Base-by-base conservation (phyloP, 2,113 vertebrate species). In the Sinocyclocheilus rhinocerous region DNA sequence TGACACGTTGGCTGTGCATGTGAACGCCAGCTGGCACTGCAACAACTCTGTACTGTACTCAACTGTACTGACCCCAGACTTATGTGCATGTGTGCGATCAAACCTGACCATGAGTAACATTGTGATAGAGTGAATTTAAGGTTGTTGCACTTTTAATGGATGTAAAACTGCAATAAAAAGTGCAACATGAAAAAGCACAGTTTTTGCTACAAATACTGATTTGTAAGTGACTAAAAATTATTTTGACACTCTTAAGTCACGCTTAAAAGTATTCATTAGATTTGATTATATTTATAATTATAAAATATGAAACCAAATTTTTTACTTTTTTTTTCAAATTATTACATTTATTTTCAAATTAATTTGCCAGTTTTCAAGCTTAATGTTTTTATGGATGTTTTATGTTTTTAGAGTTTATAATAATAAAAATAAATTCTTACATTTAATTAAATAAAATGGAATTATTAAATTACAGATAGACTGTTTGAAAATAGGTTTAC, bases 1-100 rank as follows among this genome's bases (percentile, higher is more conserved):
- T 93, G 92, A 93, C 91, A 93, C 91, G 92, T 93, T 90, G 89
- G 70, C 90, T 59, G 89, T 67, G 24, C 61, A 61, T 73, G 81
- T 88, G 87, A 88, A 86, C 88, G 86, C 26, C 84, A 88, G 50
- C 42, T 73, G 76, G 59, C 77, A 29, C 26, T 39, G 18, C 42
- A 39, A 0, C 50, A 57, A 57, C 29, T 29, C 29, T 29, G 29
- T 29, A 29, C 29, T 29, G 29, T 29, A 29, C 29, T 29, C 29
- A 29, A 29, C 45, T 36, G 29, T n/a, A 10, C 76, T 3, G 5
- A 20, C 26, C 22, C 45, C n/a, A 76, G 15, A 70, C 67, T 29
- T 69, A 50, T 81, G 81, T 13, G 76, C 48, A n/a, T 59, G 0
- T n/a, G 0, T 39, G 50, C 36, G 81, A 80, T 42, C 88, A 88